Percentiles rank a stretch among this genome's conserved stretches.
Conservation (phyloP, 2,113 vertebrate genomes). For the Dipodomys ordii region DNA sequence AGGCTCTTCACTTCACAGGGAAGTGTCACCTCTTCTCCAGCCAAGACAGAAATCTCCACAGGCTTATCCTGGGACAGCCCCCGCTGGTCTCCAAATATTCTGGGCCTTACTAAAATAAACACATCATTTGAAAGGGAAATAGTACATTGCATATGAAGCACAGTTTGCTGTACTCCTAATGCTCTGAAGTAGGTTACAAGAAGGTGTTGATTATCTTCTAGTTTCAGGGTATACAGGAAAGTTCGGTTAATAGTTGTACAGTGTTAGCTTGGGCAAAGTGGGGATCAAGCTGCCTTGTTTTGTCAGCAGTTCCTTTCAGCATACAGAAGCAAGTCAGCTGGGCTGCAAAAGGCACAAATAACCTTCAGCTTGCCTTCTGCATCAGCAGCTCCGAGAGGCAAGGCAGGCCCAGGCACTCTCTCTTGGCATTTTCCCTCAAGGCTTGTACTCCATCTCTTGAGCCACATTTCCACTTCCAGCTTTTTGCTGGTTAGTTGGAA, state of each 20-base stretch:
- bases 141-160: conserved; percentile 17
- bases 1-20: conserved; percentile 95
- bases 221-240: background rate
- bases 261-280: background rate
- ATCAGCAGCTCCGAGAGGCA: background rate
- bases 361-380: background rate
- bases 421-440: too few species aligned
- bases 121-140: background rate
- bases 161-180: background rate
- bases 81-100: conserved; percentile 84
- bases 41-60: conserved; percentile 89
- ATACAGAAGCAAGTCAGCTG: background rate
- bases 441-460: too few species aligned
- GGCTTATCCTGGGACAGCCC: conserved; percentile 82
- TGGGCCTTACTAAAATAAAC: conserved; percentile 92
- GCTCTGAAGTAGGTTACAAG: background rate
- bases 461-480: too few species aligned
- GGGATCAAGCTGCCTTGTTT: background rate
- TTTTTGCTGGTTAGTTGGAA: too few species aligned
- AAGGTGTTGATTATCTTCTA: background rate
- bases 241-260: background rate
- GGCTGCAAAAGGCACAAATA: too few species aligned
- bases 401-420: background rate
- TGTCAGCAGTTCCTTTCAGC: background rate
- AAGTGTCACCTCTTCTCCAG: conserved; percentile 92